These are phyloP conservation scores for Eubasilissa regina DNA, from an alignment of 1,140 invertebrate species.

Conservation along the genomic window DNA sequence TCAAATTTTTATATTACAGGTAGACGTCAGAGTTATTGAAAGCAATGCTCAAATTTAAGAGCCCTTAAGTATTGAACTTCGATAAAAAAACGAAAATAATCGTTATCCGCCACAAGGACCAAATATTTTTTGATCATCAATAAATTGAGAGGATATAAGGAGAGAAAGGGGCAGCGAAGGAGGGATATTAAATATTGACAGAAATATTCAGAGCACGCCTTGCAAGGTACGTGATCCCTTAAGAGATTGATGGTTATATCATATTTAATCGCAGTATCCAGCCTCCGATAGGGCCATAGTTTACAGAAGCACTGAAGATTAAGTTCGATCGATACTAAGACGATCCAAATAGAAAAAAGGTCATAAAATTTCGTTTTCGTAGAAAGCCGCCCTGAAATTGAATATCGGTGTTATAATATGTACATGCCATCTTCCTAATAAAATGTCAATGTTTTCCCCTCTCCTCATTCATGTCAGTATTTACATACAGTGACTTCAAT, in stretches of 20 bases:
- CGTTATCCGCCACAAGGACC: constrained; percentile 22
- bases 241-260: constrained; percentile 57
- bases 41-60: background rate
- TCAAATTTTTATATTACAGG: background rate
- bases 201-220: constrained; percentile 54
- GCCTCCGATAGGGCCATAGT: constrained; percentile 44
- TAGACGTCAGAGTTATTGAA: background rate
- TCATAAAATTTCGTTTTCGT: background rate
- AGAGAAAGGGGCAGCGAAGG: constrained; percentile 5
- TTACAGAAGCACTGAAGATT: constrained; percentile 23
- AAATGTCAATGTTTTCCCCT: no score
- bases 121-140: constrained; percentile 46
- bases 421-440: no score
- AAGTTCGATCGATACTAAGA: constrained; percentile 21
- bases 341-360: background rate
- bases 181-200: constrained; percentile 56
- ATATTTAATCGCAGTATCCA: constrained; percentile 57
- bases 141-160: constrained; percentile 30
- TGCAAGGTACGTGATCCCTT: constrained; percentile 48
- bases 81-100: constrained; percentile 27
- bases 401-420: background rate
- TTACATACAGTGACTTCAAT: no score
- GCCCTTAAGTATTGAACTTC: constrained; percentile 6
- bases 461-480: no score
- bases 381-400: background rate